Percentiles rank a stretch among this genome's conserved stretches.
Conservation (phyloP, 2,888 invertebrate genomes). For the Pseudococcus viburni region DNA sequence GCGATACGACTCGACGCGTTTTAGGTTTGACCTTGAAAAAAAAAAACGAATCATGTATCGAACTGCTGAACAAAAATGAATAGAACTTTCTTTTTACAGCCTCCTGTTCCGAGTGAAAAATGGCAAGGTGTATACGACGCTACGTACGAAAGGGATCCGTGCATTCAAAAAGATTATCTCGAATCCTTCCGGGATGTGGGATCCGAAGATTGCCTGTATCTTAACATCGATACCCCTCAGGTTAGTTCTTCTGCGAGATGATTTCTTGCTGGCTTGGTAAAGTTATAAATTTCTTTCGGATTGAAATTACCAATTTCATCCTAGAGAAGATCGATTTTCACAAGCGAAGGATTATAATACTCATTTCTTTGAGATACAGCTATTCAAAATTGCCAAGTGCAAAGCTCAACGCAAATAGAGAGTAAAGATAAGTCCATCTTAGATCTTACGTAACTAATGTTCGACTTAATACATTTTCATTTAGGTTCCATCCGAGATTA, state of each 20-base stretch:
- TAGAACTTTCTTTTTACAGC: conserved; percentile 9
- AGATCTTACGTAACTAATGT: background rate
- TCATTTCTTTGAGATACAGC: background rate
- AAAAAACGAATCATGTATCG: too few relatives aligned
- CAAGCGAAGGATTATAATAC: background rate
- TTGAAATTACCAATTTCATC: background rate
- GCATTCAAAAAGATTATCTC: conserved; percentile 70
- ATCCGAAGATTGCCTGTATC: conserved; percentile 74
- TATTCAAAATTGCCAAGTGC: background rate
- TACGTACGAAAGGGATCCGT: conserved; percentile 71
- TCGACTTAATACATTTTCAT: background rate
- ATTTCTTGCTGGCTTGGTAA: too few relatives aligned
- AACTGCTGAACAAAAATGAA: background rate
- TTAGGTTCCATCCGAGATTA: conserved; percentile 15
- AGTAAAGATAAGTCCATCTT: background rate
- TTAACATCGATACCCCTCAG: conserved; percentile 70
- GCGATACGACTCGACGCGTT: background rate
- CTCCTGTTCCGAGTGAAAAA: conserved; percentile 56
- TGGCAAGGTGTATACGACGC: conserved; percentile 73
- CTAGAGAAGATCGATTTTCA: background rate
- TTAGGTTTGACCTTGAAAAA: background rate
- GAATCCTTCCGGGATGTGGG: conserved; percentile 69
- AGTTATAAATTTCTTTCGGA: background rate
- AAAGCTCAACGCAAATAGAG: background rate
- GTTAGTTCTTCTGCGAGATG: background rate